phyloP scores from a whole-genome alignment of 2,888 invertebrate genomes.

The Melanchra persicariae region DNA sequence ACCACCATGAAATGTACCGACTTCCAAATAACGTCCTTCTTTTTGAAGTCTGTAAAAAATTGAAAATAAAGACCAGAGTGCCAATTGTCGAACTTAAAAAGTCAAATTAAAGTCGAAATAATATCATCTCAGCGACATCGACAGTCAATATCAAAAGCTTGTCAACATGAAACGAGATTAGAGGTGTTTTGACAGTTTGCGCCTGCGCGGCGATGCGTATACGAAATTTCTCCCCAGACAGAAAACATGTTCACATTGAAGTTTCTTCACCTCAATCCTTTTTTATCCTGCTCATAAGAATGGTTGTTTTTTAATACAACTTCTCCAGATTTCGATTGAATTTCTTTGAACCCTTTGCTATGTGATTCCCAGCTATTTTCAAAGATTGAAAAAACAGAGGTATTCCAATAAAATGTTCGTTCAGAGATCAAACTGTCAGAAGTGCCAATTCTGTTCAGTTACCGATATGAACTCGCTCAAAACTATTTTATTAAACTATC shows the following conservation, averaged over 20 bases:
- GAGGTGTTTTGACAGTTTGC: no score
- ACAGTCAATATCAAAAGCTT: no score
- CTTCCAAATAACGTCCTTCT: no score
- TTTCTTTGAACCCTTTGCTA: constrained; percentile 17
- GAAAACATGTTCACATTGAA: not conserved
- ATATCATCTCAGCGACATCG: no score
- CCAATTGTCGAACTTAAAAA: no score
- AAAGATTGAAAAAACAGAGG: constrained; percentile 41
- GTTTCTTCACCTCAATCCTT: constrained; percentile 7
- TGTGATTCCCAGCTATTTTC: constrained; percentile 18
- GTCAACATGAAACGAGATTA: no score
- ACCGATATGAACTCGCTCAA: constrained; percentile 12
- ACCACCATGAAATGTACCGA: no score
- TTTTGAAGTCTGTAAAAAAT: no score
- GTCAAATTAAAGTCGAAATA: no score
- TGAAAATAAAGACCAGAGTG: no score
- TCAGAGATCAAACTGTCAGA: constrained; percentile 26
- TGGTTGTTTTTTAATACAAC: not conserved
- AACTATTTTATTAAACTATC: constrained; percentile 21
- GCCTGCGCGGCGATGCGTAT: not conserved
- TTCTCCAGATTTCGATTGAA: constrained; percentile 13
- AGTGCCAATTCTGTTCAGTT: constrained; percentile 35
- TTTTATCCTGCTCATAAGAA: not conserved
- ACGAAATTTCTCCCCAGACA: not conserved
- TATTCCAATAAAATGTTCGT: constrained; percentile 40